These are phyloP conservation scores for Chlorops oryzae DNA, from an alignment of 1,140 invertebrate species.

Conservation along the genomic window DNA sequence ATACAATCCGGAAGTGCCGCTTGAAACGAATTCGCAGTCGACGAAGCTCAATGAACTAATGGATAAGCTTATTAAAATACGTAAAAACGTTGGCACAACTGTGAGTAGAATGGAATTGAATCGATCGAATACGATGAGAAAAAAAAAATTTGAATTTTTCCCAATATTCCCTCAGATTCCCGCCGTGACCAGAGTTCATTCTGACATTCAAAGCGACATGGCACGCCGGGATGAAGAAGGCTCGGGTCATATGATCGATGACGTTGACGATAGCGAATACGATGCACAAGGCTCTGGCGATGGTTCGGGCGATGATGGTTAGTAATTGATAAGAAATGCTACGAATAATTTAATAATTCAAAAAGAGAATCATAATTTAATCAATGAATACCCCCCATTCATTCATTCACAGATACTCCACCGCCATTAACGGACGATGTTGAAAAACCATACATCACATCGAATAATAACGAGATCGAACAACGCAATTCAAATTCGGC, in stretches of 20 bases:
- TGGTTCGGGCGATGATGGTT: slow-evolving; percentile 45
- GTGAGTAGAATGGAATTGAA: no score
- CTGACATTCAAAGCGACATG: slow-evolving; percentile 45
- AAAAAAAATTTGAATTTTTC: neutral
- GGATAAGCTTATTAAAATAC: slow-evolving; percentile 44
- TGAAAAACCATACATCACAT: no score
- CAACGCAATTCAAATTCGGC: slow-evolving; percentile 13
- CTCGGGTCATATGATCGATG: slow-evolving; percentile 26
- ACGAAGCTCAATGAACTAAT: slow-evolving; percentile 36
- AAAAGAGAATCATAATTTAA: neutral
- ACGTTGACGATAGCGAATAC: slow-evolving; percentile 42
- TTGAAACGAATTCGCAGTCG: slow-evolving; percentile 23
- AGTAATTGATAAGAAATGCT: no score
- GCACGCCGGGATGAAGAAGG: slow-evolving; percentile 40
- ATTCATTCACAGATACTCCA: slow-evolving; percentile 17
- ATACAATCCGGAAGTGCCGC: slow-evolving; percentile 45
- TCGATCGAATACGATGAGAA: no score
- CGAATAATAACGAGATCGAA: slow-evolving; percentile 24
- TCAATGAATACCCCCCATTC: neutral
- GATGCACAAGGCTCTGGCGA: slow-evolving; percentile 35
- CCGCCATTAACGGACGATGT: slow-evolving; percentile 19
- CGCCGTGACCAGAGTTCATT: slow-evolving; percentile 12
- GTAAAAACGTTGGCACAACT: slow-evolving; percentile 35
- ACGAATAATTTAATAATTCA: neutral
- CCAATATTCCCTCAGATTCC: slow-evolving; percentile 25